Conservation (phyloP, 2,888 invertebrate genomes). For the Hyposoter didymator region DNA sequence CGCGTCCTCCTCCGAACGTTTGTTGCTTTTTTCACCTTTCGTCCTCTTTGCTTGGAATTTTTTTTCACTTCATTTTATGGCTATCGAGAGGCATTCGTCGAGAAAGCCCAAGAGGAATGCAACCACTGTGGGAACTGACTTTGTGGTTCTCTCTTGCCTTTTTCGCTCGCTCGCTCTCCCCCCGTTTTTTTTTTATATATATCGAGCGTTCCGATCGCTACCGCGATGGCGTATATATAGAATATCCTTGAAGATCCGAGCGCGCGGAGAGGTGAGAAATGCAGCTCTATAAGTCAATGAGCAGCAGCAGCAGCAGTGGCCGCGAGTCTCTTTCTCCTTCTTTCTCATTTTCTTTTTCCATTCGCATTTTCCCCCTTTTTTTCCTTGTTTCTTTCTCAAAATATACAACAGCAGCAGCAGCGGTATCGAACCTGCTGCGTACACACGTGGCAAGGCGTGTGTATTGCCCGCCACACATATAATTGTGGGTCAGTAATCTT, state of each 20-base stretch:
- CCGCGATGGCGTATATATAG: constrained; percentile 13
- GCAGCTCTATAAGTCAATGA: constrained; percentile 61
- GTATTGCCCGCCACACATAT: too few species aligned
- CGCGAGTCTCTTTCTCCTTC: constrained; percentile 41
- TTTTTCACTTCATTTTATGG: constrained; percentile 13
- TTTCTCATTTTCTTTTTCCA: constrained; percentile 18
- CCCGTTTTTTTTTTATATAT: constrained; percentile 4
- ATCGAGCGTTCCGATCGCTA: constrained; percentile 44
- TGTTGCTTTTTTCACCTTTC: neutral
- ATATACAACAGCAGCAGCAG: too few species aligned
- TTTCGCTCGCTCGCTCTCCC: neutral
- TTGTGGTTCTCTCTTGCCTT: constrained; percentile 4
- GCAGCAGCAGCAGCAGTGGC: neutral
- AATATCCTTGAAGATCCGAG: constrained; percentile 42
- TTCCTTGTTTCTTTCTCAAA: neutral
- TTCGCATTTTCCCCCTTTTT: neutral
- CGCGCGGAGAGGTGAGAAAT: constrained; percentile 45
- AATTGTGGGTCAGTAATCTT: too few species aligned
- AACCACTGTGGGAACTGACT: constrained; percentile 58
- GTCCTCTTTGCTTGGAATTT: neutral
- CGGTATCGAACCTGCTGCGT: too few species aligned
- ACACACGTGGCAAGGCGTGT: too few species aligned
- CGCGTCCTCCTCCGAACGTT: neutral
- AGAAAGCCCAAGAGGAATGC: constrained; percentile 49
- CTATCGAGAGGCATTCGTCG: constrained; percentile 17